These are phyloP conservation scores for Chondrosia reniformis DNA, from an alignment of 37 sponge, comb jelly and placozoan species.

Conservation along the genomic window DNA sequence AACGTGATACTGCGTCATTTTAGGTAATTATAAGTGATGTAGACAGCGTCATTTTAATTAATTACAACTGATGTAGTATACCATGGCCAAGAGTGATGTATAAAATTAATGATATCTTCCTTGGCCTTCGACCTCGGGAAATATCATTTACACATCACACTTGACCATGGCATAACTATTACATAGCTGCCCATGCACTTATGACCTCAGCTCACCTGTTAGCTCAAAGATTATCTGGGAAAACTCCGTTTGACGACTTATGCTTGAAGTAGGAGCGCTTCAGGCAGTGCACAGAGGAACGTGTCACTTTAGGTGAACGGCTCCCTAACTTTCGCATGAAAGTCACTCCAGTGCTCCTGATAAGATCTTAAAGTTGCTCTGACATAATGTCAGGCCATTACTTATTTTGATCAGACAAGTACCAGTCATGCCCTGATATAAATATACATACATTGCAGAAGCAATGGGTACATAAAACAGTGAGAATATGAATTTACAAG, in stretches of 20 bases:
- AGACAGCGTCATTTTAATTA: too few relatives aligned
- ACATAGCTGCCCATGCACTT: not conserved
- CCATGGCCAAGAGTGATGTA: not conserved
- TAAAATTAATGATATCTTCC: slow-evolving; percentile 1
- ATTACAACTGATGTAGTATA: too few relatives aligned
- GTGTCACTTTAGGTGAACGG: slow-evolving; percentile 1
- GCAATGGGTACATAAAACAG: not conserved
- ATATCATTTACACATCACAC: too few relatives aligned
- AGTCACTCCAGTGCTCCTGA: not conserved
- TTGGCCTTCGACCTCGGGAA: slow-evolving; percentile 1
- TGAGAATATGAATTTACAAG: too few relatives aligned
- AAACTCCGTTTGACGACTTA: not conserved
- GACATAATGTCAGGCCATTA: too few relatives aligned
- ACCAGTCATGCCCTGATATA: too few relatives aligned
- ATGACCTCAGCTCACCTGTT: slow-evolving; percentile 3
- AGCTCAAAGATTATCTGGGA: not conserved
- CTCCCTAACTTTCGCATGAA: not conserved
- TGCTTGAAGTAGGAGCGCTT: slow-evolving; percentile 3
- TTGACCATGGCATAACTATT: slow-evolving; percentile 2
- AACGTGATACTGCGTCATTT: not conserved
- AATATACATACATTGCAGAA: too few relatives aligned
- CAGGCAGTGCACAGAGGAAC: slow-evolving; percentile 4
- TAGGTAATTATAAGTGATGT: not conserved
- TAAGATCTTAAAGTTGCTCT: too few relatives aligned
- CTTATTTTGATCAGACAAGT: too few relatives aligned